phyloP scores from a whole-genome alignment of 1,140 invertebrate species.

The Lasioglossum albipes region DNA sequence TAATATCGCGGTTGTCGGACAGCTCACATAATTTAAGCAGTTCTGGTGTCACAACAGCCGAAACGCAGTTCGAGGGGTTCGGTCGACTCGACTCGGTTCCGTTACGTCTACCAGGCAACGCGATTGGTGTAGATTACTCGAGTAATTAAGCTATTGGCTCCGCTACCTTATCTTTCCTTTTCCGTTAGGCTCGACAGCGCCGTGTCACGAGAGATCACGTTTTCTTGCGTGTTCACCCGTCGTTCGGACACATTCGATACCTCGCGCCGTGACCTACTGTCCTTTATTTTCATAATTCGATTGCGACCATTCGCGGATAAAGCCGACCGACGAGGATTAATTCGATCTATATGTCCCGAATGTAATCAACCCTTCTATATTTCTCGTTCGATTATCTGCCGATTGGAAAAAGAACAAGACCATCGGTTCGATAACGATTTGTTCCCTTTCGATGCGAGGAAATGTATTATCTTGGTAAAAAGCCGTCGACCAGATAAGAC shows the following conservation, averaged over 20 bases:
- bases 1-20: no score
- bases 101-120: not conserved
- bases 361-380: not conserved
- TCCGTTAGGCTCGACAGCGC: not conserved
- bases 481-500: no score
- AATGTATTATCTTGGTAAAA: no score
- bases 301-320: not conserved
- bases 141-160: conserved; percentile 6
- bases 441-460: no score
- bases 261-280: conserved; percentile 11
- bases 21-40: no score
- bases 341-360: not conserved
- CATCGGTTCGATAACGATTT: no score
- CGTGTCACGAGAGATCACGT: not conserved
- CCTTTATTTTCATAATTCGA: conserved; percentile 26
- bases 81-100: not conserved
- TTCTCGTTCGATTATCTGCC: not conserved
- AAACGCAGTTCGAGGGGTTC: not conserved
- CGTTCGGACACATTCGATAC: not conserved
- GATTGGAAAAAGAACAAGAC: not conserved
- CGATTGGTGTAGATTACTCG: not conserved
- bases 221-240: not conserved
- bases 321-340: not conserved
- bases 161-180: not conserved
- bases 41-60: no score